Evolutionary conservation across 2,888 invertebrate genomes (phyloP).

Genomic region (Pocota personata): DNA sequence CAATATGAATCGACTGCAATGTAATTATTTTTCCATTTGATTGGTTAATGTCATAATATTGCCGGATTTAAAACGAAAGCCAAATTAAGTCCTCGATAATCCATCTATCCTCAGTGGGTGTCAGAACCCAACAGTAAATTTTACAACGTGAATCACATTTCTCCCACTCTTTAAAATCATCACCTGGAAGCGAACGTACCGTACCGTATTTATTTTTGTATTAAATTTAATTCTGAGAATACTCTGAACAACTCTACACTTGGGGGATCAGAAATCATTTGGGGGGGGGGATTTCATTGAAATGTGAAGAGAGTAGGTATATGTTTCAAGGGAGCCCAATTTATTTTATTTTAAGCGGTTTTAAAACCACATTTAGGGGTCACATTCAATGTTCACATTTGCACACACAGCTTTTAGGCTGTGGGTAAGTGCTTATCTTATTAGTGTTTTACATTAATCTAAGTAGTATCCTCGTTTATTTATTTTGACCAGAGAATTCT

Average conservation of each 20-base stretch:
- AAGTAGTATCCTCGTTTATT: too few relatives aligned
- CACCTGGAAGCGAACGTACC: background rate
- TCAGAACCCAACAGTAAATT: background rate
- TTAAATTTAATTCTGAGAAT: background rate
- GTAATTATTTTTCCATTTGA: constrained; percentile 37
- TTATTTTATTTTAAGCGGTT: background rate
- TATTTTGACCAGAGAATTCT: background rate
- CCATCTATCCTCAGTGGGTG: background rate
- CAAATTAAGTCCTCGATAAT: constrained; percentile 28
- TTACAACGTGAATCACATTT: background rate
- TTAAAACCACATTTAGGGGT: constrained; percentile 4
- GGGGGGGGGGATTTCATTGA: background rate
- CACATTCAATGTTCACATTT: background rate
- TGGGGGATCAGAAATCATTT: background rate
- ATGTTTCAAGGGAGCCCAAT: background rate
- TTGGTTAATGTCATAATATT: constrained; percentile 34
- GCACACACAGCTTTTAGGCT: background rate
- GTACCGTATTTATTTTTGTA: background rate
- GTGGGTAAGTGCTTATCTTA: background rate
- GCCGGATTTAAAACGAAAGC: constrained; percentile 32
- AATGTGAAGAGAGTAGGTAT: background rate
- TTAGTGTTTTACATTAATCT: background rate
- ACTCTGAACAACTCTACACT: background rate
- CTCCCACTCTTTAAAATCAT: background rate
- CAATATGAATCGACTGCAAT: background rate